Conservation (phyloP, 2,888 invertebrate genomes). For the Amiota communis region DNA sequence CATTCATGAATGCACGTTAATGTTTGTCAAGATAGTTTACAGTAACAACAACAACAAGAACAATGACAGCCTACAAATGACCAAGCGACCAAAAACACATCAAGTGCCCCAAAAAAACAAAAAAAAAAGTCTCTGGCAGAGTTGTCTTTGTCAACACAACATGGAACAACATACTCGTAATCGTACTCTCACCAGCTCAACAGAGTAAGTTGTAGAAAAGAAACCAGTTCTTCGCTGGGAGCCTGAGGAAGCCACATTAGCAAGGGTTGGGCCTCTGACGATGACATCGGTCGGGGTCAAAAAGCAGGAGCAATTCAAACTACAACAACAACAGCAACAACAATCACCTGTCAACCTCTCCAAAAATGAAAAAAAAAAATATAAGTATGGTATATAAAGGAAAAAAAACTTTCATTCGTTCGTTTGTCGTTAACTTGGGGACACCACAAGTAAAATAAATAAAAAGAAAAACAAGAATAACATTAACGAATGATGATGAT, state of each 20-base stretch:
- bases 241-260: not conserved
- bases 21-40: not conserved
- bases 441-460: not conserved
- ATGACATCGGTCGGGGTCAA: not conserved
- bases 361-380: not conserved
- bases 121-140: not conserved
- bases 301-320: not conserved
- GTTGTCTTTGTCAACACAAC: not conserved
- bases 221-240: not conserved
- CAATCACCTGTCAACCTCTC: slow-evolving; percentile 1
- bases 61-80: slow-evolving; percentile 19
- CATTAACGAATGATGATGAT: not conserved
- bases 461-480: not conserved
- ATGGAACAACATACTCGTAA: not conserved
- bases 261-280: not conserved
- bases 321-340: not conserved
- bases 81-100: not conserved
- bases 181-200: no score
- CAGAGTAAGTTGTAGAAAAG: not conserved
- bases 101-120: not conserved
- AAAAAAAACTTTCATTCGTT: slow-evolving; percentile 11
- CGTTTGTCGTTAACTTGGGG: not conserved
- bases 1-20: slow-evolving; percentile 12
- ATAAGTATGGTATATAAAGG: no score
- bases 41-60: slow-evolving; percentile 1